Evolutionary conservation across 2,797 vertebrate species (phyloP).

Genomic region (Macropus fuliginosus): DNA sequence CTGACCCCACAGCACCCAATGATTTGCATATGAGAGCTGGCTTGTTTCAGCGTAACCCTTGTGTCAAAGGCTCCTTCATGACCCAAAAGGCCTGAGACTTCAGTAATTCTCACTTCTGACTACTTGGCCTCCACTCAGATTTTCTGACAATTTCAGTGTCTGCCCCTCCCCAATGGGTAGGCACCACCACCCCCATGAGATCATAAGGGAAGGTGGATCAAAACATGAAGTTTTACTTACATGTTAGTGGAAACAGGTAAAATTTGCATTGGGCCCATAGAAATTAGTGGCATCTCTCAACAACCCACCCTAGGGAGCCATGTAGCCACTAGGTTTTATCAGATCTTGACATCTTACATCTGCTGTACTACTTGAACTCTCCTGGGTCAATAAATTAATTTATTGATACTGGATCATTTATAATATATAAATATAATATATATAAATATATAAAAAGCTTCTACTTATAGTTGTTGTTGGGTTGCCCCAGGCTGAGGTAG

Average conservation of each 20-base stretch:
- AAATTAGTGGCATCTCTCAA: background rate
- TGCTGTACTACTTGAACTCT: background rate
- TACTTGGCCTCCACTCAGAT: background rate
- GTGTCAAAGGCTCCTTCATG: background rate
- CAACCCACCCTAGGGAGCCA: background rate
- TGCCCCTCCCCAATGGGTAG: background rate
- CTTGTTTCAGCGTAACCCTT: background rate
- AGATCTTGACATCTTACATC: background rate
- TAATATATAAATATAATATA: too few species aligned
- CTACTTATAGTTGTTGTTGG: background rate
- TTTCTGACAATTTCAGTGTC: background rate
- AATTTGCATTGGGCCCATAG: background rate
- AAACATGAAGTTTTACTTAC: background rate
- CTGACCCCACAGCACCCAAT: background rate
- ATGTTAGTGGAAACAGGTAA: background rate
- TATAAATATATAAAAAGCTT: background rate
- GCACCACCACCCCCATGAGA: background rate
- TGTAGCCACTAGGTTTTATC: background rate
- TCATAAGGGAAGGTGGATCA: background rate
- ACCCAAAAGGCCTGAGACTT: background rate
- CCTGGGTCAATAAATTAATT: background rate
- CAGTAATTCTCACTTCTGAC: background rate
- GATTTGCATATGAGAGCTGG: background rate
- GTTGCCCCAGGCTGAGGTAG: background rate
- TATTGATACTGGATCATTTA: background rate